Evolutionary conservation across 2,888 invertebrate genomes (phyloP).

Genomic region (Incurvaria masculella): DNA sequence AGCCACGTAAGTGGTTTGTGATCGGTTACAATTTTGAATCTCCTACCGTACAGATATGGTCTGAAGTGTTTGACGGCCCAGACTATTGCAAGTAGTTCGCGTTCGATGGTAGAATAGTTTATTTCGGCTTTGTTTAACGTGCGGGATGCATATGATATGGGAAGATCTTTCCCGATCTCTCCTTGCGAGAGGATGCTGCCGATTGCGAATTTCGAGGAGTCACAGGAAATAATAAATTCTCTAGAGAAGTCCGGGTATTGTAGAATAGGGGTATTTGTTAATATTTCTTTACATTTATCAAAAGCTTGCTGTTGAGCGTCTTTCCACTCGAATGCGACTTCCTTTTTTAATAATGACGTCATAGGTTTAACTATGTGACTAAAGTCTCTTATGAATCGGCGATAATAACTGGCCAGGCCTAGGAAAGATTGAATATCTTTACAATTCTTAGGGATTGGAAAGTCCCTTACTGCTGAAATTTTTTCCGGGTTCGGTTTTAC

Average conservation of each 20-base stretch:
- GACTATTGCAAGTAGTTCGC: constrained; percentile 17
- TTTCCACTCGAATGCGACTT: constrained; percentile 15
- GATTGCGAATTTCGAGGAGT: constrained; percentile 17
- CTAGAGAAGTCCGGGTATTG: constrained; percentile 18
- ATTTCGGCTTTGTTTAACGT: constrained; percentile 19
- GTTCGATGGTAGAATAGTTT: constrained; percentile 18
- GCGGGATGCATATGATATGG: constrained; percentile 20
- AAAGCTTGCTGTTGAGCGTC: constrained; percentile 17
- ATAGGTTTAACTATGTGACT: constrained; percentile 22
- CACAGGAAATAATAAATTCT: constrained; percentile 21
- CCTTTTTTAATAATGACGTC: constrained; percentile 19
- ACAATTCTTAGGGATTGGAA: constrained; percentile 20
- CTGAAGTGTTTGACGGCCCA: constrained; percentile 18
- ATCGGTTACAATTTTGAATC: constrained; percentile 10
- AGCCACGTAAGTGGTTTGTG: constrained; percentile 19
- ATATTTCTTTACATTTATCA: constrained; percentile 16
- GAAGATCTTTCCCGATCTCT: constrained; percentile 1
- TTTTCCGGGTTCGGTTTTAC: constrained; percentile 27
- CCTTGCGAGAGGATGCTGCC: constrained; percentile 11
- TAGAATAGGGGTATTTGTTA: constrained; percentile 17
- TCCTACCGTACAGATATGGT: constrained; percentile 16
- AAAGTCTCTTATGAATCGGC: constrained; percentile 21
- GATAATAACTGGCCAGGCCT: constrained; percentile 23
- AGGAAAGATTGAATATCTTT: constrained; percentile 24
- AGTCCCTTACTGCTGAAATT: constrained; percentile 18